Evolutionary conservation across 2,888 invertebrate species (phyloP).

Genomic region (Plebejus argus): DNA sequence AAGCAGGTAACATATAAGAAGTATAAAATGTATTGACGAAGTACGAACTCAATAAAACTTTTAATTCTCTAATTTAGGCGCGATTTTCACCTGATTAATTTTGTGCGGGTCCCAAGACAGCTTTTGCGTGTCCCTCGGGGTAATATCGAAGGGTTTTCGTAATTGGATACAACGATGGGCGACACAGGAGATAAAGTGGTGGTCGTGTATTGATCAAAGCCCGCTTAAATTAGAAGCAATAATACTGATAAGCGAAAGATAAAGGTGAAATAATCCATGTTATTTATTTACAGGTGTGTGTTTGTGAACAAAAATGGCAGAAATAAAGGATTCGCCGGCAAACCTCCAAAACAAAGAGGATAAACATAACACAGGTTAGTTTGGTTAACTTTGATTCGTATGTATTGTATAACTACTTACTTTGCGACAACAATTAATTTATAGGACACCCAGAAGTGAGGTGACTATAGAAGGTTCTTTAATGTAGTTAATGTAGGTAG

Average conservation of each 20-base stretch:
- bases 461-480: not conserved
- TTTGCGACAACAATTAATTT: not conserved
- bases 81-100: not conserved
- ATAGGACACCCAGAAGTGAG: not conserved
- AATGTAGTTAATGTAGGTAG: not conserved
- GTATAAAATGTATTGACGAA: not conserved
- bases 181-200: not conserved
- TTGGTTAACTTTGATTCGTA: not conserved
- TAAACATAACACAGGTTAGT: slow-evolving; percentile 72
- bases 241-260: not conserved
- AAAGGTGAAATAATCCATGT: not conserved
- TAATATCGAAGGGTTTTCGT: not conserved
- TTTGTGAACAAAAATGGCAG: slow-evolving; percentile 57
- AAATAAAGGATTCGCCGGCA: slow-evolving; percentile 59
- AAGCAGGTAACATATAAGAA: slow-evolving; percentile 46
- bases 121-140: not conserved
- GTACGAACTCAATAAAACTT: not conserved
- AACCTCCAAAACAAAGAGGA: slow-evolving; percentile 55
- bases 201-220: too few relatives aligned
- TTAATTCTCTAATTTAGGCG: not conserved
- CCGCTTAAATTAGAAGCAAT: not conserved
- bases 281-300: slow-evolving; percentile 41
- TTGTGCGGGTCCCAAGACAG: not conserved
- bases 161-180: not conserved
- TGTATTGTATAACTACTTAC: not conserved